Evolutionary conservation across 2,113 vertebrate species (phyloP).

Genomic region (Eupsittula cactorum): DNA sequence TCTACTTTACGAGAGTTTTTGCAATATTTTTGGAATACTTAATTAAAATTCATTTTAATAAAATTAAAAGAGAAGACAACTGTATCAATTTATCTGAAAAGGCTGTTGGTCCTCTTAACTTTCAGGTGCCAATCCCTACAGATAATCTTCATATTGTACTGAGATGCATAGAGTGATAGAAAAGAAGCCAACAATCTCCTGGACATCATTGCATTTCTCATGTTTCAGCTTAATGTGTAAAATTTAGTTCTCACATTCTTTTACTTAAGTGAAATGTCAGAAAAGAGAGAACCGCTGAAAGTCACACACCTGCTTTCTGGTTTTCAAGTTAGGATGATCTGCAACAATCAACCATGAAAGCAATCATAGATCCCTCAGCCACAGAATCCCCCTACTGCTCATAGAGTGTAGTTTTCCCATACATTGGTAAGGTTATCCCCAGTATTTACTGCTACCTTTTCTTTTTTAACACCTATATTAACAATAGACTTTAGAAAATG

Average conservation of each 20-base stretch:
- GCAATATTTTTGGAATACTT: background rate
- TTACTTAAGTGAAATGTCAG: background rate
- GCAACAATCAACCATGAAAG: background rate
- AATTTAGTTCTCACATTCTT: background rate
- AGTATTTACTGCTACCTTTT: background rate
- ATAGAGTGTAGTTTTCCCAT: background rate
- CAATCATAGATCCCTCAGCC: background rate
- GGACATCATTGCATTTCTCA: background rate
- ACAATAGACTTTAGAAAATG: background rate
- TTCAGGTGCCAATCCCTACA: background rate
- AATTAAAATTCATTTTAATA: constrained; percentile 13
- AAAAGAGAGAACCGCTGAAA: background rate
- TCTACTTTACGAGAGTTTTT: background rate
- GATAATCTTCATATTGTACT: constrained; percentile 9
- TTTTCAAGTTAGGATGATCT: background rate
- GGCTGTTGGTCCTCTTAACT: constrained; percentile 29
- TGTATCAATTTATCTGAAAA: background rate
- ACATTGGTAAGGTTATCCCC: accelerated
- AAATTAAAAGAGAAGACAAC: constrained; percentile 13
- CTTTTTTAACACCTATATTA: background rate
- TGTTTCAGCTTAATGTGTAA: constrained; percentile 20
- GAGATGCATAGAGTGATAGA: background rate
- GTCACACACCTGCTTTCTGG: background rate
- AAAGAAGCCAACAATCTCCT: background rate
- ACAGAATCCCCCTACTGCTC: background rate